phyloP scores from a whole-genome alignment of 2,797 vertebrate genomes.

The Echiichthys vipera region DNA sequence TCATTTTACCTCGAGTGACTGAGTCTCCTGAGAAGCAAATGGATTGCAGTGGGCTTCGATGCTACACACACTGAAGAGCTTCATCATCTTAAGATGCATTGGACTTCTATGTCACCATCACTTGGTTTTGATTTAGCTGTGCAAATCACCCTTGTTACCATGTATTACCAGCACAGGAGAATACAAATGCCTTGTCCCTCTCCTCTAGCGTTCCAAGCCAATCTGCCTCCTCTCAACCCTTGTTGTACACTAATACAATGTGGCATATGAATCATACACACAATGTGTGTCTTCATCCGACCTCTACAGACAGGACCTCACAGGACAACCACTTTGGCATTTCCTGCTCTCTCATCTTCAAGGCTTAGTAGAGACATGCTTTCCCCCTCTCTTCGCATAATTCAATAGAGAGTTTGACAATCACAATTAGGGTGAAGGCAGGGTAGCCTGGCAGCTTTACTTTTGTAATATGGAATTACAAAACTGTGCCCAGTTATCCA shows the following conservation, averaged over 20 bases:
- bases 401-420: conserved; percentile 81
- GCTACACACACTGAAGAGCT: conserved; percentile 50
- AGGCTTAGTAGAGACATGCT: conserved; percentile 68
- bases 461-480: conserved; percentile 76
- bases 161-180: conserved; percentile 73
- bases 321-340: conserved; percentile 73
- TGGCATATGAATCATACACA: conserved; percentile 78
- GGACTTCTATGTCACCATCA: conserved; percentile 74
- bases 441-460: conserved; percentile 68
- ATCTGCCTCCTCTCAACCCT: conserved; percentile 82
- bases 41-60: conserved; percentile 56
- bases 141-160: conserved; percentile 85
- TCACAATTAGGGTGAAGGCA: conserved; percentile 72
- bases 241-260: conserved; percentile 76
- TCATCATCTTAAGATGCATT: conserved; percentile 63
- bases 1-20: conserved; percentile 73
- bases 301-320: conserved; percentile 78
- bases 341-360: conserved; percentile 79
- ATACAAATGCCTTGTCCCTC: conserved; percentile 74
- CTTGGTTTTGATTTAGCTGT: conserved; percentile 86
- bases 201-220: conserved; percentile 51
- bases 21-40: conserved; percentile 69
- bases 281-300: conserved; percentile 71
- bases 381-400: conserved; percentile 59
- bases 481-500: conserved; percentile 72